These are phyloP conservation scores for Carduelis carduelis DNA, from an alignment of 2,797 vertebrate species.

Conservation along the genomic window DNA sequence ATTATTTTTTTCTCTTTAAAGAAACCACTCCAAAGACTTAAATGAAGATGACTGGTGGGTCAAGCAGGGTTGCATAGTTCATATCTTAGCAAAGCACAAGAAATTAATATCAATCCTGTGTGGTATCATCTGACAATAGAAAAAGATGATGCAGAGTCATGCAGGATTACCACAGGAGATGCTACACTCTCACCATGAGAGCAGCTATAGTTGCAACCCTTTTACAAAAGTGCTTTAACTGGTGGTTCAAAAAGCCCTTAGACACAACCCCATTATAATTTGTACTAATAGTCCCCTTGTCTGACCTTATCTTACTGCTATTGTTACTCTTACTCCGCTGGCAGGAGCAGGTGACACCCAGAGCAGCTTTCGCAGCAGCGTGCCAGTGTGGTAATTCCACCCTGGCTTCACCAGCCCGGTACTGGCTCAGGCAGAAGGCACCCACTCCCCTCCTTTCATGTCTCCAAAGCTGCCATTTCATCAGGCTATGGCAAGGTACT, in stretches of 20 bases:
- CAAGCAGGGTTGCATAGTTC: not conserved
- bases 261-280: not conserved
- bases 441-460: not conserved
- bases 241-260: not conserved
- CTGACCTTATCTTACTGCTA: not conserved
- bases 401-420: not conserved
- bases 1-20: not conserved
- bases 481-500: not conserved
- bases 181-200: not conserved
- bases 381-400: not conserved
- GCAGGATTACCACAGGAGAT: not conserved
- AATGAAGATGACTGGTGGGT: not conserved
- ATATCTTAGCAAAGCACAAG: not conserved
- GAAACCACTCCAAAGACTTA: not conserved
- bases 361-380: not conserved
- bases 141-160: not conserved
- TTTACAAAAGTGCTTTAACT: not conserved
- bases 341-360: not conserved
- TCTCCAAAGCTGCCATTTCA: not conserved
- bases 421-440: not conserved
- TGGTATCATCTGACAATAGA: not conserved
- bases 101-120: not conserved
- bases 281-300: not conserved
- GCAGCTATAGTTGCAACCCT: not conserved
- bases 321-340: rapidly evolving